Evolutionary conservation across 2,888 invertebrate species (phyloP), one percentile per base, ranked within the genome.

Genomic region (Drosophila peninsularis): DNA sequence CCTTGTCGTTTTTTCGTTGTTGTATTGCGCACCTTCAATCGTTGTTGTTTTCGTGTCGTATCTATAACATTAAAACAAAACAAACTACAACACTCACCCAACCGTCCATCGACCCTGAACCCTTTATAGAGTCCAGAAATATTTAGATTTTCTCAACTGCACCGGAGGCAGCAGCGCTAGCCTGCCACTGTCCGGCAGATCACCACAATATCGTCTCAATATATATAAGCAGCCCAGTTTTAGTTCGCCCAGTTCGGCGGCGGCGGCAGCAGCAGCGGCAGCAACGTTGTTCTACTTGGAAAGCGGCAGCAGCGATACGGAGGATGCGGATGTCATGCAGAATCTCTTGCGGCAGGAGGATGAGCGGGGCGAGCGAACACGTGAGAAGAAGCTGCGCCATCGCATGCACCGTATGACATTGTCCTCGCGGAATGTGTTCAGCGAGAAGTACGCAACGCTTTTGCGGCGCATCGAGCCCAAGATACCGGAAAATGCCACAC

Each of bases 321-420:
- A 90, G 61, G 90, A 92, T 65, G 88, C 92, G 50, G 91, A 93
- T 66, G 91, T 92, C 39, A 90, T 94, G 77, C 83, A 79, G 30
- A 87, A 91, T 45, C 73, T 93, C 52, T 89, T 95, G 50, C 93
- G 93, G 47, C 94, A 94, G 73, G 95, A 96, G 93, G 94, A 94
- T 88, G 93, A 94, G 91, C 92, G 95, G 76, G 92, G 94, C 77
- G 93, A 93, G 63, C 91, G 92, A 14, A 90, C 93, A 5, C 83
- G 86, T 3, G 91, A 93, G 78, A 92, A 93, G 75, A 90, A 93
- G 45, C 91, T 94, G 86, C 82, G 94, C 61, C 88, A 95, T 21
- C 94, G 94, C 53, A 93, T 96, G 49, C 95, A 94, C 75, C 95
- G 95, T 69, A 92, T 96, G 0, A 95, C 94, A 84, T 93, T 90